phyloP scores from a whole-genome alignment of 2,113 vertebrate species.

The Lepisosteus oculatus region DNA sequence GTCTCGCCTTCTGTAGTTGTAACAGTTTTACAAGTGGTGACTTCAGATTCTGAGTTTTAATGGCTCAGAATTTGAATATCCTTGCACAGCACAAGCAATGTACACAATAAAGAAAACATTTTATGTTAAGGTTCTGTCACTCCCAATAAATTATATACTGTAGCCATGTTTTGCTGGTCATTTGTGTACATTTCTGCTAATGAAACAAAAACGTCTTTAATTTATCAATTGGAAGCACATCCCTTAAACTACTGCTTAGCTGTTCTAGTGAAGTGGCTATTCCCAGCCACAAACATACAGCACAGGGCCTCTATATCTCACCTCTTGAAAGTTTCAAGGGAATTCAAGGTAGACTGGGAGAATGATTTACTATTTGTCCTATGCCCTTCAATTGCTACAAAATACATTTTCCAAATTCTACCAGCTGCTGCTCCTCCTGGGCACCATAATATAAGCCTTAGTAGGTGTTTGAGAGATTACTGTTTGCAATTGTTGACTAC shows the following conservation, averaged over 20 bases:
- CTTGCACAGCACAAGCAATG: too few species aligned
- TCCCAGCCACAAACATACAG: not conserved
- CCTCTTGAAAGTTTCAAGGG: not conserved
- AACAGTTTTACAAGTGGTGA: too few species aligned
- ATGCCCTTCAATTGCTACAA: not conserved
- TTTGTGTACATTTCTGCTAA: too few species aligned
- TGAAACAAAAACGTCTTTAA: not conserved
- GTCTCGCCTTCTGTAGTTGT: too few species aligned
- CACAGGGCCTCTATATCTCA: not conserved
- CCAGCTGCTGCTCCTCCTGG: slow-evolving; percentile 4
- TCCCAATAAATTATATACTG: too few species aligned
- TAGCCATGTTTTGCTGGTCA: too few species aligned
- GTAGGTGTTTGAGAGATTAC: not conserved
- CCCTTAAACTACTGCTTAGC: not conserved
- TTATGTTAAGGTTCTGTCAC: too few species aligned
- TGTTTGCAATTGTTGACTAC: not conserved
- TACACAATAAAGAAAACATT: too few species aligned
- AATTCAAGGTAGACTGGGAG: not conserved
- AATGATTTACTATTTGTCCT: slow-evolving; percentile 5
- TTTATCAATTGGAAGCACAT: not conserved
- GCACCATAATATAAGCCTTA: not conserved
- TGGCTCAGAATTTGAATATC: too few species aligned
- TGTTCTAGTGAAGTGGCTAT: not conserved
- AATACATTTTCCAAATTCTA: not conserved
- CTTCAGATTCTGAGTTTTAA: too few species aligned